Percentiles rank a stretch among this genome's conserved stretches.
phyloP scores from a whole-genome alignment of 1,140 invertebrate species.

The Phocides pigmalion region DNA sequence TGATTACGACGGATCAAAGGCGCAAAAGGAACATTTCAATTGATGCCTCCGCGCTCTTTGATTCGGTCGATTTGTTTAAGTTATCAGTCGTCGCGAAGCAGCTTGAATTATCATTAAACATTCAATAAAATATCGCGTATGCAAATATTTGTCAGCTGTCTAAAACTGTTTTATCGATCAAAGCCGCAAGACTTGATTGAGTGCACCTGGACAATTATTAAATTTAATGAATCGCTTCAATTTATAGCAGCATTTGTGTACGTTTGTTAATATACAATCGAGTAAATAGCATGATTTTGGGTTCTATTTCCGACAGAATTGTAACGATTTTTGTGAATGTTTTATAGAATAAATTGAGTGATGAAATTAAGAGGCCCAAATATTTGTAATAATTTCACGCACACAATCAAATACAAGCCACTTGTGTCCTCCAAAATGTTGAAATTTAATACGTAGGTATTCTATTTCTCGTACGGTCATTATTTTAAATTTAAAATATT shows the following conservation, averaged over 20 bases:
- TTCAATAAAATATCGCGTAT: slow-evolving; percentile 33
- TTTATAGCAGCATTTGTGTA: neutral
- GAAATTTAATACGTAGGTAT: too few species aligned
- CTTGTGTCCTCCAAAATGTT: too few species aligned
- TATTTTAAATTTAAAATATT: too few species aligned
- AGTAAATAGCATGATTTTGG: too few species aligned
- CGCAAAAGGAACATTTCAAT: neutral
- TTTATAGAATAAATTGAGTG: too few species aligned
- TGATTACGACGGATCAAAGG: slow-evolving; percentile 22
- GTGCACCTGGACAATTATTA: slow-evolving; percentile 28
- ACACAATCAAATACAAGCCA: too few species aligned
- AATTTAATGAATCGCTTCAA: slow-evolving; percentile 21
- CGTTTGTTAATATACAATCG: neutral
- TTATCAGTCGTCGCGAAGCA: slow-evolving; percentile 8
- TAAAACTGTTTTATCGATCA: slow-evolving; percentile 32
- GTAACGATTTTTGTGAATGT: too few species aligned
- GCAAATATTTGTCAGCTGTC: slow-evolving; percentile 34
- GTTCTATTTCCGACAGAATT: neutral
- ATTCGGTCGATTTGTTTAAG: slow-evolving; percentile 16
- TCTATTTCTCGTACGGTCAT: too few species aligned
- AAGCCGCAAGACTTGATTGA: slow-evolving; percentile 27
- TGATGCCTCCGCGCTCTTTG: slow-evolving; percentile 5
- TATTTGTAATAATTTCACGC: too few species aligned
- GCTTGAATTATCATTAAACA: slow-evolving; percentile 30
- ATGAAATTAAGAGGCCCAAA: too few species aligned